Percentiles rank a stretch among this genome's conserved stretches.
Conservation (phyloP, 2,888 invertebrate genomes). For the Amphipyra berbera region DNA sequence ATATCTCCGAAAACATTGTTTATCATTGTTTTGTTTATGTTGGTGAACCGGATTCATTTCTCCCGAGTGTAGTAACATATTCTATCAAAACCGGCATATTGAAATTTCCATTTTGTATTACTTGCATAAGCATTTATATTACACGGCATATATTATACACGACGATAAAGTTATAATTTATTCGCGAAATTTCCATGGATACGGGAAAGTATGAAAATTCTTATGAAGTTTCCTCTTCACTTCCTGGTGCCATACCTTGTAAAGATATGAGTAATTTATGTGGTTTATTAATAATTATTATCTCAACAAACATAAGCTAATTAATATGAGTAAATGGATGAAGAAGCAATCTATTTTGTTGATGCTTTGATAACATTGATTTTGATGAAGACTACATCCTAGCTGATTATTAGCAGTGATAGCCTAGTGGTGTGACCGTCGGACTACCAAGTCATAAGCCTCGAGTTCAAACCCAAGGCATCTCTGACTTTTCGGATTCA, state of each 20-base stretch:
- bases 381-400: too few relatives aligned
- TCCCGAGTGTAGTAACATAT: too few relatives aligned
- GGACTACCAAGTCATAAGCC: too few relatives aligned
- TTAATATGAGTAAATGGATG: neutral
- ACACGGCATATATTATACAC: slow-evolving; percentile 13
- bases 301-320: neutral
- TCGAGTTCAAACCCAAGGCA: too few relatives aligned
- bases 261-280: slow-evolving; percentile 30
- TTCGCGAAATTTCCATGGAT: slow-evolving; percentile 39
- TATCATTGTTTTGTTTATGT: too few relatives aligned
- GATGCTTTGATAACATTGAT: too few relatives aligned
- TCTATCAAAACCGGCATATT: neutral
- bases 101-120: slow-evolving; percentile 16
- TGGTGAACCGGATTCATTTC: too few relatives aligned
- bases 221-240: slow-evolving; percentile 16
- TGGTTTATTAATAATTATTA: neutral
- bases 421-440: too few relatives aligned
- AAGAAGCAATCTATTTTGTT: too few relatives aligned
- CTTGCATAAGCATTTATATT: slow-evolving; percentile 30
- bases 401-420: too few relatives aligned
- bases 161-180: slow-evolving; percentile 48
- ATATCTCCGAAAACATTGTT: too few relatives aligned
- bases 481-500: too few relatives aligned
- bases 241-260: slow-evolving; percentile 6
- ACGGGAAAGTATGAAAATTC: slow-evolving; percentile 42